A percentile compares a stretch with the other conserved stretches of the same genome.
These are phyloP conservation scores for Hippopotamyrus pictus DNA, from an alignment of 2,797 vertebrate species.

Conservation along the genomic window DNA sequence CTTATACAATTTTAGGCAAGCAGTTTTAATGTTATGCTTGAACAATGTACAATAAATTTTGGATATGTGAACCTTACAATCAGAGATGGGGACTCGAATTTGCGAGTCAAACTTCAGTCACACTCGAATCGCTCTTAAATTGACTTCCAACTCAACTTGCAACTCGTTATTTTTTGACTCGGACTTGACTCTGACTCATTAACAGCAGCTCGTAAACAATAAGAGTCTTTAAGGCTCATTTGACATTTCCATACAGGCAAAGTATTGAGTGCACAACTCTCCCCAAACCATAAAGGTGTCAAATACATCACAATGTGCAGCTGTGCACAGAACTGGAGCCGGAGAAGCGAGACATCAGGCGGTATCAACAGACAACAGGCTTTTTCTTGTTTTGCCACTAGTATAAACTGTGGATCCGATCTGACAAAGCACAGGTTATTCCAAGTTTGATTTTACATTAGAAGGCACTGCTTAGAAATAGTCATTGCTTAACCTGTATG, in stretches of 20 bases:
- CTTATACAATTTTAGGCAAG: neutral
- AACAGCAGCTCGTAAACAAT: neutral
- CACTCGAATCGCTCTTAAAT: neutral
- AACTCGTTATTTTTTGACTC: neutral
- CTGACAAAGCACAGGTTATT: neutral
- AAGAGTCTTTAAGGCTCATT: neutral
- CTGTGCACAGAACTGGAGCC: neutral
- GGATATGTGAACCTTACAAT: neutral
- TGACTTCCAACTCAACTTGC: neutral
- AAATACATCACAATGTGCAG: neutral
- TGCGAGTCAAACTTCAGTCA: neutral
- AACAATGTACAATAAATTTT: neutral
- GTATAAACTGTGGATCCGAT: neutral
- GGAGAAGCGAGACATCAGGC: neutral
- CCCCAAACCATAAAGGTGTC: neutral
- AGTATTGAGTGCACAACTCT: neutral
- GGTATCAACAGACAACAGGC: neutral
- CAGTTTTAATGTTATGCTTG: neutral
- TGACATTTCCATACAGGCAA: neutral
- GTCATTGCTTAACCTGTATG: neutral
- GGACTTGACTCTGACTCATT: neutral
- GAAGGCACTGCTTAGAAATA: neutral
- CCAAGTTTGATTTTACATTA: neutral
- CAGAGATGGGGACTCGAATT: neutral
- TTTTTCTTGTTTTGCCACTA: neutral